These are phyloP conservation scores for Pseudochromis fuscus DNA, from an alignment of 2,797 vertebrate genomes.

Conservation along the genomic window DNA sequence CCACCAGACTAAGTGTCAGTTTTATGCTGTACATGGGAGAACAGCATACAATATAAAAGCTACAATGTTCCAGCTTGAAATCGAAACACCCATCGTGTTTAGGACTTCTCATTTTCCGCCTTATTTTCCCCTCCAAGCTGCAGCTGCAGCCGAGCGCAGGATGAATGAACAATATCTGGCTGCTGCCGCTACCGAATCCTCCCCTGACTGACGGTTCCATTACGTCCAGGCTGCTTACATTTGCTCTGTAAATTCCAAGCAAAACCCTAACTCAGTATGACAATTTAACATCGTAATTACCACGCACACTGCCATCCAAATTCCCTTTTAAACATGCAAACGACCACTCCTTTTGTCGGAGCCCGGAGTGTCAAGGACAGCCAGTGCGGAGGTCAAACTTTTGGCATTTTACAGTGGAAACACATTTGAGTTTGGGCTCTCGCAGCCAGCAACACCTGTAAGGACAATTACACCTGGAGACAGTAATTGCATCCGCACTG, in stretches of 20 bases:
- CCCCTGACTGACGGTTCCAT: constrained; percentile 63
- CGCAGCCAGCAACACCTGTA: constrained; percentile 32
- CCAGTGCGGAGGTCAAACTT: constrained; percentile 21
- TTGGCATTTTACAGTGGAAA: constrained; percentile 12
- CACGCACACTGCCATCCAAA: background rate
- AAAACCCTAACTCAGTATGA: constrained; percentile 27
- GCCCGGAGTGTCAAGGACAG: background rate
- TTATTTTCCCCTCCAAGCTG: constrained; percentile 44
- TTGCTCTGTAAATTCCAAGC: constrained; percentile 31
- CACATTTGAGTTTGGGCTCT: background rate
- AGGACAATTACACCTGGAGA: constrained; percentile 37
- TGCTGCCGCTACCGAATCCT: constrained; percentile 48
- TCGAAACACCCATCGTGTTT: constrained; percentile 22
- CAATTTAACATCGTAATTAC: constrained; percentile 42
- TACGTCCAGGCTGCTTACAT: constrained; percentile 44
- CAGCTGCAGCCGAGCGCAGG: constrained; percentile 50
- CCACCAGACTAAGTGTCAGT: background rate
- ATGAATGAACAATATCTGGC: constrained; percentile 84
- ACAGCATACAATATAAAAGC: background rate
- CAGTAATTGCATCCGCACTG: constrained; percentile 22
- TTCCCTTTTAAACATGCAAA: background rate
- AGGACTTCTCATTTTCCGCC: constrained; percentile 42
- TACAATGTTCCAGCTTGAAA: constrained; percentile 5
- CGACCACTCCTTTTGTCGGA: background rate
- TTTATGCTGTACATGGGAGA: background rate